Percentiles rank a stretch among this genome's conserved stretches.
These are phyloP conservation scores for Pemphigus obesinymphae DNA, from an alignment of 1,140 invertebrate species.

Conservation along the genomic window DNA sequence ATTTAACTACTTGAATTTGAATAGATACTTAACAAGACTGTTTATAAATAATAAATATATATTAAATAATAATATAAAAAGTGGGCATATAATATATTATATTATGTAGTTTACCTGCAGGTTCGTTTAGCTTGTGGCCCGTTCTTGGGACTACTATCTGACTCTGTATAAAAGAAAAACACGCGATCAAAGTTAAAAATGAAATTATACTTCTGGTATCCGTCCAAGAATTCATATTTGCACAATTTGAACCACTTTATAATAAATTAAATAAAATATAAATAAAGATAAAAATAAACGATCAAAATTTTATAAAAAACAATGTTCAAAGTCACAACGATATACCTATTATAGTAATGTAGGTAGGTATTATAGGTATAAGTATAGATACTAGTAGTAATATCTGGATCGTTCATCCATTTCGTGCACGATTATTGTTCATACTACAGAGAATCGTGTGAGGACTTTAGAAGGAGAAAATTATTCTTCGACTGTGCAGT, in stretches of 20 bases:
- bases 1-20: too few relatives aligned
- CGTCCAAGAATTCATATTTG: slow-evolving; percentile 21
- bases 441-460: neutral
- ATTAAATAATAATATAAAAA: too few relatives aligned
- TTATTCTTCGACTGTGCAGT: neutral
- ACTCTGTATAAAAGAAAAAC: neutral
- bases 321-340: too few relatives aligned
- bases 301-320: neutral
- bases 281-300: neutral
- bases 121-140: slow-evolving; percentile 13
- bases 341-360: neutral
- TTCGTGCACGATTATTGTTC: slow-evolving; percentile 27
- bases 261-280: neutral
- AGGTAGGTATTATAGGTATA: neutral
- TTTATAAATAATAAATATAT: too few relatives aligned
- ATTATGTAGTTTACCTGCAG: slow-evolving; percentile 3
- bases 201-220: neutral
- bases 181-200: neutral
- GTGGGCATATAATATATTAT: neutral
- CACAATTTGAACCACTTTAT: neutral
- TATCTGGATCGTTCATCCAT: neutral
- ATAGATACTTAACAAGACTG: too few relatives aligned
- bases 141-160: neutral
- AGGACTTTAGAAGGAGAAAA: slow-evolving; percentile 27
- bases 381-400: neutral